A percentile compares a stretch with the other conserved stretches of the same genome.
These are phyloP conservation scores for Synchiropus splendidus DNA, from an alignment of 2,113 vertebrate species.

Conservation along the genomic window DNA sequence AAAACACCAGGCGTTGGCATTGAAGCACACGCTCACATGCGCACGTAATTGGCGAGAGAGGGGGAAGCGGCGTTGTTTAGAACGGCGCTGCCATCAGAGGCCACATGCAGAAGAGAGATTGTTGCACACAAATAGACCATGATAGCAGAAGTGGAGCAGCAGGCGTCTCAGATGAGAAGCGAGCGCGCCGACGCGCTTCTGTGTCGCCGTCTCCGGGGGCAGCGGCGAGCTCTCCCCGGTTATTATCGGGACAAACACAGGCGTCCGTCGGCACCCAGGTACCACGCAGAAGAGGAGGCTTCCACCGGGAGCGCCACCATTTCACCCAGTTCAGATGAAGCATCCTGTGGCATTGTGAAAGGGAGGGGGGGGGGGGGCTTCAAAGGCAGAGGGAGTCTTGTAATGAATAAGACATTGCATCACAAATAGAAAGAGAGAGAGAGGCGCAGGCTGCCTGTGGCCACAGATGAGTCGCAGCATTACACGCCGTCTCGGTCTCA, in stretches of 20 bases:
- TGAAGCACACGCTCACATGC: constrained; percentile 6
- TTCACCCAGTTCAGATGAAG: constrained; percentile 8
- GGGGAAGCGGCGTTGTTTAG: constrained; percentile 51
- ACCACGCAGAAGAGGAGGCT: constrained; percentile 21
- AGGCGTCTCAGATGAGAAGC: constrained; percentile 50
- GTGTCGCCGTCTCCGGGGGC: constrained; percentile 35
- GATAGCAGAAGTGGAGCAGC: constrained; percentile 55
- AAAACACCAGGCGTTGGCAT: constrained; percentile 2
- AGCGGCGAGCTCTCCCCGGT: constrained; percentile 22
- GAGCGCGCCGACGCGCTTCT: constrained; percentile 15
- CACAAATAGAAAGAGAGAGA: constrained; percentile 32
- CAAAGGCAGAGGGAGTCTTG: constrained; percentile 32
- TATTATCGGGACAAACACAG: constrained; percentile 57
- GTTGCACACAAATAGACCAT: constrained; percentile 58
- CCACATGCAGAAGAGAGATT: constrained; percentile 47
- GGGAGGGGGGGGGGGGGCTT: constrained; percentile 5
- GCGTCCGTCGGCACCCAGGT: constrained; percentile 26
- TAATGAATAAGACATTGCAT: constrained; percentile 52
- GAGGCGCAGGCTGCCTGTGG: constrained; percentile 26
- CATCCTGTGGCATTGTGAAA: constrained; percentile 3
- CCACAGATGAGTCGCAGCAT: constrained; percentile 29
- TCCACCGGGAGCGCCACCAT: constrained; percentile 27
- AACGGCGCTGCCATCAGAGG: constrained; percentile 57
- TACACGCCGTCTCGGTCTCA: constrained; percentile 13
- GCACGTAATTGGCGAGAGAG: constrained; percentile 39